Evolutionary conservation across 2,797 vertebrate genomes (phyloP).

Genomic region (Coluber constrictor): DNA sequence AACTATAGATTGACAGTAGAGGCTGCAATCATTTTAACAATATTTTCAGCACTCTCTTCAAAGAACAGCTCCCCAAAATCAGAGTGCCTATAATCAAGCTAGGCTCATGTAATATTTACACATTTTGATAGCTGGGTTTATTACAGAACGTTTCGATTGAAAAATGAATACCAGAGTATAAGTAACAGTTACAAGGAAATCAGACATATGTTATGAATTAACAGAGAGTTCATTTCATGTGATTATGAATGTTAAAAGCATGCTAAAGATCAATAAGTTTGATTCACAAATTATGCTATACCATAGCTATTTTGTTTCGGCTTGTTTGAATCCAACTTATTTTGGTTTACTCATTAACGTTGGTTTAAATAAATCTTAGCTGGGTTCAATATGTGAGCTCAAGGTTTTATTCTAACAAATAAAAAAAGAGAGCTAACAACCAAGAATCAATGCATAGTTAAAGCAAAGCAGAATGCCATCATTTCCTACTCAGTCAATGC

Average conservation of each 20-base stretch:
- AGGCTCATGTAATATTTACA: background rate
- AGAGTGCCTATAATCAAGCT: background rate
- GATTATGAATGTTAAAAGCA: background rate
- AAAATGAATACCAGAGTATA: background rate
- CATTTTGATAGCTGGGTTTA: background rate
- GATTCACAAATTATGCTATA: background rate
- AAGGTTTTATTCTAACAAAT: background rate
- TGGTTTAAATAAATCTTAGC: background rate
- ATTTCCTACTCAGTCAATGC: background rate
- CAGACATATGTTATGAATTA: background rate
- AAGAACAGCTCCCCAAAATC: background rate
- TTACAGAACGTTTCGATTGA: background rate
- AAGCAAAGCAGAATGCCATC: background rate
- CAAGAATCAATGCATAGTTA: background rate
- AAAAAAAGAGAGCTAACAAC: background rate
- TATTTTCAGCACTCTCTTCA: background rate
- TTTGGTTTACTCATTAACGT: background rate
- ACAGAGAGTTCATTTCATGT: background rate
- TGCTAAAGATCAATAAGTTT: background rate
- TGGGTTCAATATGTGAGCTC: background rate
- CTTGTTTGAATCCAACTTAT: background rate
- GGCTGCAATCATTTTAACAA: background rate
- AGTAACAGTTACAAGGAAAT: background rate
- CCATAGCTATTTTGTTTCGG: background rate
- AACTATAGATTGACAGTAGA: background rate